Percentiles rank a stretch among this genome's conserved stretches.
These are phyloP conservation scores for Hypotaenidia philippensis DNA, from an alignment of 2,797 vertebrate genomes.

Conservation along the genomic window DNA sequence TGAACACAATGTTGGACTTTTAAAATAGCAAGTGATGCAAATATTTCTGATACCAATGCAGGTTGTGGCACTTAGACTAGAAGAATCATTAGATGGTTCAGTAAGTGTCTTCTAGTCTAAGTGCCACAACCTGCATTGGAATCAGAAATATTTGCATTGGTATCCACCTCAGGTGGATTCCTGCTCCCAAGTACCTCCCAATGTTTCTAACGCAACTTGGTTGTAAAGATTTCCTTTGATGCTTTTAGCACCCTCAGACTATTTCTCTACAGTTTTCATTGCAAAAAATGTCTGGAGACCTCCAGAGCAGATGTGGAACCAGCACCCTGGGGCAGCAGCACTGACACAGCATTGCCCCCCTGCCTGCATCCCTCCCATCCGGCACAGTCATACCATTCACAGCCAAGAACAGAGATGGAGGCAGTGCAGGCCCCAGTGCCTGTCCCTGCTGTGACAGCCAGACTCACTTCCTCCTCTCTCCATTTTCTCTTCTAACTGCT, in stretches of 20 bases:
- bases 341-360: not conserved
- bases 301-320: not conserved
- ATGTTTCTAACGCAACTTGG: not conserved
- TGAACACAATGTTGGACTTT: not conserved
- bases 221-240: not conserved
- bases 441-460: not conserved
- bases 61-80: not conserved
- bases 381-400: rapidly evolving
- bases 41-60: not conserved
- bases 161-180: not conserved
- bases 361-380: not conserved
- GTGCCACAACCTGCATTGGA: no score
- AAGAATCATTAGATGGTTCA: not conserved
- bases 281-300: not conserved
- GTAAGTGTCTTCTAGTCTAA: no score
- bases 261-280: not conserved
- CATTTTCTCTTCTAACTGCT: not conserved
- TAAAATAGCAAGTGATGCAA: not conserved
- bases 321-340: not conserved
- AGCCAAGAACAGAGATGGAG: not conserved
- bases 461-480: not conserved
- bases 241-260: not conserved
- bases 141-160: no score
- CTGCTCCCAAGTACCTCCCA: not conserved
- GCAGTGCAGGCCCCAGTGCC: not conserved